Base-by-base conservation (phyloP, 2,113 vertebrate genomes). In the Austrofundulus limnaeus region DNA sequence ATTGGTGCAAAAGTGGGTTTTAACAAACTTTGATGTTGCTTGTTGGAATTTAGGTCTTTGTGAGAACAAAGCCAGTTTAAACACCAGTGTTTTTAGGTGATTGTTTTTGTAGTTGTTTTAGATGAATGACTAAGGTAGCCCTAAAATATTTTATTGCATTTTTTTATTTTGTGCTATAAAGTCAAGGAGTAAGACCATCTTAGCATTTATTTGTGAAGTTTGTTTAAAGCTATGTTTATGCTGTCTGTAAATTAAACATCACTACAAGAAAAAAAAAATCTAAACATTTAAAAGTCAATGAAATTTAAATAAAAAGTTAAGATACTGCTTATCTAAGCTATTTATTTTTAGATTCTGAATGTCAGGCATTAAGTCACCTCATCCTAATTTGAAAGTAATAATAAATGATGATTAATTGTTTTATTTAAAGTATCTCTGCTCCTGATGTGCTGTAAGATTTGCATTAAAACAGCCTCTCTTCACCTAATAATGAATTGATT, bases 321-420 rank as follows among this genome's bases (percentile, higher is more conserved):
- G 61, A 28, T 55, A 43, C 47, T 31, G 19, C 58, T 60, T 72
- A 70, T 11, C n/a, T 43, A 21, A 68, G 37, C 51, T 49, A 61
- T 72, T 50, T 31, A n/a, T n/a, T 42, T 65, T 41, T 59, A 50
- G 64, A n/a, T 42, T 62, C 16, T 72, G 23, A 74, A 76, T 70
- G 60, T 64, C 68, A 72, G 60, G 58, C 69, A 66, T 61, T 69
- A 70, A 78, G 50, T 68, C 52, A 39, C 13, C 59, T 45, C 47
- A 28, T 66, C 12, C 23, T 81, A 70, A 83, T 76, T 67, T 57
- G 21, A 72, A 78, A 66, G 69, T 67, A 60, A 58, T 48, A 63
- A 75, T 74, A 56, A 72, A 80, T 73, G 48, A 72, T 28, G 54
- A 51, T 59, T 67, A 64, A 82, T 77, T 63, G 59, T 46, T 72